Evolutionary conservation across 2,888 invertebrate species (phyloP).

Genomic region (Sthenelais limicola): DNA sequence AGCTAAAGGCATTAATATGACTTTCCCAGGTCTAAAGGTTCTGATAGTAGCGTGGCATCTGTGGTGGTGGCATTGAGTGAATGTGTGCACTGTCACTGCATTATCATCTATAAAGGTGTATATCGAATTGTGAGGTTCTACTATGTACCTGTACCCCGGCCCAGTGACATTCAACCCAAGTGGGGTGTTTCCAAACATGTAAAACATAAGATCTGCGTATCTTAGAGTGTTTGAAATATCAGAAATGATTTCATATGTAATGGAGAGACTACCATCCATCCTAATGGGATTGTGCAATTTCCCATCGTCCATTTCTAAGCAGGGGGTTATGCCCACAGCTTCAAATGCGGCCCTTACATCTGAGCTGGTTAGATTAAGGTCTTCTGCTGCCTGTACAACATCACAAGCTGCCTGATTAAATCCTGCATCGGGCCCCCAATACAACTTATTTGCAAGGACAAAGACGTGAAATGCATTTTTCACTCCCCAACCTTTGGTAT

Average conservation of each 20-base stretch:
- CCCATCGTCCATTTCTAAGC: neutral
- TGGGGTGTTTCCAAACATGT: conserved; percentile 6
- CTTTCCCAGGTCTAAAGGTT: conserved; percentile 7
- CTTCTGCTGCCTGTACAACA: conserved; percentile 10
- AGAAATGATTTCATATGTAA: neutral
- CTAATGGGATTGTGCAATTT: neutral
- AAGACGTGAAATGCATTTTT: conserved; percentile 26
- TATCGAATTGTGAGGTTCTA: neutral
- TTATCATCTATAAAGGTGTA: conserved; percentile 19
- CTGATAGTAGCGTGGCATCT: conserved; percentile 4
- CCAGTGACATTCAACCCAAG: neutral
- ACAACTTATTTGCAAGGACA: conserved; percentile 9
- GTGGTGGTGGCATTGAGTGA: conserved; percentile 2
- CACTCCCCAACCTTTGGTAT: conserved; percentile 18
- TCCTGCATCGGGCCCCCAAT: conserved; percentile 26
- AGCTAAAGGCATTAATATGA: conserved; percentile 11
- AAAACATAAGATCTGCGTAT: conserved; percentile 11
- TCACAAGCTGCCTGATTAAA: conserved; percentile 30
- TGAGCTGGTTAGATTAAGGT: neutral
- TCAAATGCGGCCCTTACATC: conserved; percentile 5
- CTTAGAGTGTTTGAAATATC: neutral
- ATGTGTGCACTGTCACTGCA: conserved; percentile 24
- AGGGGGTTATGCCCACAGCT: conserved; percentile 13
- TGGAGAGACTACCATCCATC: neutral
- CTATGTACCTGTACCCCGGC: neutral